These are phyloP conservation scores for Actinemys pallida DNA, from an alignment of 2,113 vertebrate species.

Conservation along the genomic window DNA sequence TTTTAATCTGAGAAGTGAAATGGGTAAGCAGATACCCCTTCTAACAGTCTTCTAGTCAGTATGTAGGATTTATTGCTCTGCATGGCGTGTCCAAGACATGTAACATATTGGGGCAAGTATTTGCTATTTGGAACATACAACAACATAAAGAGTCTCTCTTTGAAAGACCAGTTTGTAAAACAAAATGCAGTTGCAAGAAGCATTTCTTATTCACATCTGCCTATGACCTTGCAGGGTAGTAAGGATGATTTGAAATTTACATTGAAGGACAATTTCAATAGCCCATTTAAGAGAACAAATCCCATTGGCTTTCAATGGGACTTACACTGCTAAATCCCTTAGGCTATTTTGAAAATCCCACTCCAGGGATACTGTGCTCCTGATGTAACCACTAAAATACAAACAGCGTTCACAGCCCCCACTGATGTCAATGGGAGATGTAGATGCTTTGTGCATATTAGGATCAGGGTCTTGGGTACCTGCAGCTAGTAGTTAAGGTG, in stretches of 20 bases:
- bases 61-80: slow-evolving; percentile 35
- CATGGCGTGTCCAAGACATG: not conserved
- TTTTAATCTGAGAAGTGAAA: slow-evolving; percentile 53
- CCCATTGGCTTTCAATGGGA: not conserved
- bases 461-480: not conserved
- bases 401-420: not conserved
- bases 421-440: not conserved
- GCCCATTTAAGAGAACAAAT: not conserved
- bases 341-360: not conserved
- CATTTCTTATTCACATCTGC: not conserved
- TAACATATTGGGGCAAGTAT: not conserved
- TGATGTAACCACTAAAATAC: not conserved
- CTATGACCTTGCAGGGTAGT: not conserved
- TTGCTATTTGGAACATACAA: not conserved
- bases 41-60: not conserved
- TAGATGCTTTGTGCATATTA: not conserved
- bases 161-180: not conserved
- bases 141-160: rapidly evolving
- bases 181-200: not conserved
- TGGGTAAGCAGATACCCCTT: not conserved
- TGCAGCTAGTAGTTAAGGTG: not conserved
- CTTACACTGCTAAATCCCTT: not conserved
- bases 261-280: not conserved
- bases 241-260: not conserved
- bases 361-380: not conserved